Evolutionary conservation across 2,797 vertebrate genomes (phyloP).

Genomic region (Macroramphosus scolopax): DNA sequence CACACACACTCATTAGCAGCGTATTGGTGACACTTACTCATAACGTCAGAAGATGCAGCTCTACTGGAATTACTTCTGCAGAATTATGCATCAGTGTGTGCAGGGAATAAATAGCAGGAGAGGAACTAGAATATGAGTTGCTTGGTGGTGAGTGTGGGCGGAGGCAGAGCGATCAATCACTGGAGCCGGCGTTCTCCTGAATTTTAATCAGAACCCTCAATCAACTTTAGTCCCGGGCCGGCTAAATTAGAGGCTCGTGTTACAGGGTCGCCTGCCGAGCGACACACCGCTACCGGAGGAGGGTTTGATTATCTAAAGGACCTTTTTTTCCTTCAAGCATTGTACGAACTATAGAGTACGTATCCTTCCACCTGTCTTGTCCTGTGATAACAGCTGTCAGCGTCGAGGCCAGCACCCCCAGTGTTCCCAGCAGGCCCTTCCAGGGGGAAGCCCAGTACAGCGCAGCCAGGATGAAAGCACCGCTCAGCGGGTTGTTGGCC

Average conservation of each 20-base stretch:
- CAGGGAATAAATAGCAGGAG: too few relatives aligned
- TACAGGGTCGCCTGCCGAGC: not conserved
- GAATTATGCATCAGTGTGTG: too few relatives aligned
- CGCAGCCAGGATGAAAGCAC: slow-evolving; percentile 69
- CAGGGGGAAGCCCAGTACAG: slow-evolving; percentile 74
- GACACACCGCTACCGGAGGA: slow-evolving; percentile 4
- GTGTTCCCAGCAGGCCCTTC: slow-evolving; percentile 71
- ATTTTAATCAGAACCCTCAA: slow-evolving; percentile 20
- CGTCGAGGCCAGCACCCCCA: slow-evolving; percentile 72
- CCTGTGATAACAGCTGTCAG: slow-evolving; percentile 72
- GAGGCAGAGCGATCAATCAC: not conserved
- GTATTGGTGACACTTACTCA: not conserved
- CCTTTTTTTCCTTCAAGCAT: too few relatives aligned
- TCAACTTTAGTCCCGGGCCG: not conserved
- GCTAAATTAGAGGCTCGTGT: slow-evolving; percentile 10
- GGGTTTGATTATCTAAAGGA: not conserved
- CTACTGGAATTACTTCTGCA: not conserved
- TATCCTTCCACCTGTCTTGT: slow-evolving; percentile 62
- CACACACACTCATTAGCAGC: slow-evolving; percentile 12
- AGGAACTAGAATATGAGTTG: too few relatives aligned
- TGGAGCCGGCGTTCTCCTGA: slow-evolving; percentile 15
- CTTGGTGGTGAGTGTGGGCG: not conserved
- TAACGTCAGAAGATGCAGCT: not conserved
- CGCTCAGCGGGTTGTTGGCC: slow-evolving; percentile 78
- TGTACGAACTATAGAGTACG: too few relatives aligned